Conservation (phyloP, 2,113 vertebrate genomes). For the Maccullochella peelii region DNA sequence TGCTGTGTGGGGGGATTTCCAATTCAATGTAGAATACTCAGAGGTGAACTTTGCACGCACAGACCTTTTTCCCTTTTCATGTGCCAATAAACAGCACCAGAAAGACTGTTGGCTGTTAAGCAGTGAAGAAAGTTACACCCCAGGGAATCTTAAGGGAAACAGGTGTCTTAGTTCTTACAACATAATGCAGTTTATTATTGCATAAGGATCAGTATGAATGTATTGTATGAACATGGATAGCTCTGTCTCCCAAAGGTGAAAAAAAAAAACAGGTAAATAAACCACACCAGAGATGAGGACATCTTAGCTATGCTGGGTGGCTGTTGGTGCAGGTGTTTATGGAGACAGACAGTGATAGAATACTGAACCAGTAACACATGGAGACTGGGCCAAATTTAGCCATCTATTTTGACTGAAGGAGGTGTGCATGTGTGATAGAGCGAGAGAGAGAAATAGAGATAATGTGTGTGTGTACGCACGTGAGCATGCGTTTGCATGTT, state of each 20-base stretch:
- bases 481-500: slow-evolving; percentile 39
- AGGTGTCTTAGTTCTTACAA: slow-evolving; percentile 48
- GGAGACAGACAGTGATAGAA: slow-evolving; percentile 24
- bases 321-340: slow-evolving; percentile 23
- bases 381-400: slow-evolving; percentile 39
- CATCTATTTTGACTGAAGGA: slow-evolving; percentile 42
- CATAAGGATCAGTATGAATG: neutral
- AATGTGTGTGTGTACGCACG: neutral
- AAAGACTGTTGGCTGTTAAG: slow-evolving; percentile 40
- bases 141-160: slow-evolving; percentile 49
- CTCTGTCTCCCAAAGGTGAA: neutral
- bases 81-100: slow-evolving; percentile 53
- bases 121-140: slow-evolving; percentile 35
- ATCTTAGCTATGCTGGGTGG: slow-evolving; percentile 1
- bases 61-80: slow-evolving; percentile 33
- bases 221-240: slow-evolving; percentile 7
- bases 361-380: slow-evolving; percentile 3
- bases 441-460: slow-evolving; percentile 17
- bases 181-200: slow-evolving; percentile 27
- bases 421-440: slow-evolving; percentile 18
- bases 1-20: slow-evolving; percentile 59
- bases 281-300: neutral
- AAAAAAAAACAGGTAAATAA: slow-evolving; percentile 2
- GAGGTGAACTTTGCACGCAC: slow-evolving; percentile 35
- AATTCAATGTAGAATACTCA: slow-evolving; percentile 31